These are phyloP conservation scores for Triplophysa bombifrons DNA, from an alignment of 2,797 vertebrate genomes.

Conservation along the genomic window DNA sequence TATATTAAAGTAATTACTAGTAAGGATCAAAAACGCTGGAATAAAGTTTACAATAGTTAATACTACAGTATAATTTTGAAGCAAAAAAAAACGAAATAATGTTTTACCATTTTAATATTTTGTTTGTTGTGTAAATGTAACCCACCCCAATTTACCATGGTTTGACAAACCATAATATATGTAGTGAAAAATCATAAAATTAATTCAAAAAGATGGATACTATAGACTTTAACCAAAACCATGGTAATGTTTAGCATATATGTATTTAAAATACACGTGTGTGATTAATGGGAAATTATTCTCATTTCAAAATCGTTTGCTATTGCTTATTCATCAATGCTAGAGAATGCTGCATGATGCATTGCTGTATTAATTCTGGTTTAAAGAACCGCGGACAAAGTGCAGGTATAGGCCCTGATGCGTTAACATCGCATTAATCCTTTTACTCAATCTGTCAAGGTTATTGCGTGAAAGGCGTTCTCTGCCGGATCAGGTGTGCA, in stretches of 20 bases:
- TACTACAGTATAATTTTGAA: neutral
- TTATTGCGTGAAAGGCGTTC: neutral
- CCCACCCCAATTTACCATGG: no score
- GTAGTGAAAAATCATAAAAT: no score
- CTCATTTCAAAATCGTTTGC: neutral
- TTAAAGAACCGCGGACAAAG: conserved; percentile 8
- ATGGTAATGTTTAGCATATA: neutral
- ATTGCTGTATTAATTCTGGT: neutral
- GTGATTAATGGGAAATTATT: neutral
- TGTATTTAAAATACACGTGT: neutral
- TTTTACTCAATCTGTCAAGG: neutral
- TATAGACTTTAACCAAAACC: no score
- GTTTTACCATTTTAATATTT: neutral
- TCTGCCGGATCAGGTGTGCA: neutral
- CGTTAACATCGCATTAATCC: neutral
- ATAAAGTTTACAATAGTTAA: no score
- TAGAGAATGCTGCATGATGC: neutral
- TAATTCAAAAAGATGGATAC: neutral
- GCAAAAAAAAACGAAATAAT: neutral
- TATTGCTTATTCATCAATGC: conserved; percentile 5
- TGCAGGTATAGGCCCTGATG: neutral
- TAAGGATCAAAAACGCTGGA: no score
- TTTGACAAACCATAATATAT: no score
- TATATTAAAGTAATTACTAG: no score
- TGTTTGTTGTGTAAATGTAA: neutral